phyloP scores from a whole-genome alignment of 2,888 invertebrate species.

The Rhingia campestris region DNA sequence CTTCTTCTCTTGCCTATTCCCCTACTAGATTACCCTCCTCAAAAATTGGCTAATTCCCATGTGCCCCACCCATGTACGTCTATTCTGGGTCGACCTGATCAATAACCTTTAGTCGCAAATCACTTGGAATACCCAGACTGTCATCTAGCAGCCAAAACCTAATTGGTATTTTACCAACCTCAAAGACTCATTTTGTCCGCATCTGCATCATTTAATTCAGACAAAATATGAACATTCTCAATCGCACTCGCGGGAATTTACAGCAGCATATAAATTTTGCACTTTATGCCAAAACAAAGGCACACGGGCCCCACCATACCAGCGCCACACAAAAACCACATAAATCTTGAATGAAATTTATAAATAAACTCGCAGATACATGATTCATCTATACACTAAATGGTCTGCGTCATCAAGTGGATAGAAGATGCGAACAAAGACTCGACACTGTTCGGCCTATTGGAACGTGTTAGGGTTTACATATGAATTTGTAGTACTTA shows the following conservation, averaged over 20 bases:
- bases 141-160: too few species aligned
- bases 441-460: constrained; percentile 19
- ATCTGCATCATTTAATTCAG: constrained; percentile 26
- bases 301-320: not conserved
- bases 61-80: too few species aligned
- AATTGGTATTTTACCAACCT: constrained; percentile 1
- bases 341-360: constrained; percentile 69
- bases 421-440: constrained; percentile 54
- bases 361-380: constrained; percentile 61
- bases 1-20: too few species aligned
- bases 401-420: constrained; percentile 56
- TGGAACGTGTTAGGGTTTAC: not conserved
- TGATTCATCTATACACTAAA: constrained; percentile 56
- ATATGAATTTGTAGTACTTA: constrained; percentile 56
- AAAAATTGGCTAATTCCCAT: too few species aligned
- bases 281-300: constrained; percentile 58
- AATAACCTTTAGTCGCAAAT: too few species aligned
- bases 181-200: not conserved
- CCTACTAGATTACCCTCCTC: too few species aligned
- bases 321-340: constrained; percentile 14
- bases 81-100: too few species aligned
- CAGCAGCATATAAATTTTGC: constrained; percentile 37
- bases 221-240: constrained; percentile 29
- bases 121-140: too few species aligned
- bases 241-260: constrained; percentile 23